Conservation (phyloP, 37 sponge, comb jelly and placozoan species). For the Agelas oroides region DNA sequence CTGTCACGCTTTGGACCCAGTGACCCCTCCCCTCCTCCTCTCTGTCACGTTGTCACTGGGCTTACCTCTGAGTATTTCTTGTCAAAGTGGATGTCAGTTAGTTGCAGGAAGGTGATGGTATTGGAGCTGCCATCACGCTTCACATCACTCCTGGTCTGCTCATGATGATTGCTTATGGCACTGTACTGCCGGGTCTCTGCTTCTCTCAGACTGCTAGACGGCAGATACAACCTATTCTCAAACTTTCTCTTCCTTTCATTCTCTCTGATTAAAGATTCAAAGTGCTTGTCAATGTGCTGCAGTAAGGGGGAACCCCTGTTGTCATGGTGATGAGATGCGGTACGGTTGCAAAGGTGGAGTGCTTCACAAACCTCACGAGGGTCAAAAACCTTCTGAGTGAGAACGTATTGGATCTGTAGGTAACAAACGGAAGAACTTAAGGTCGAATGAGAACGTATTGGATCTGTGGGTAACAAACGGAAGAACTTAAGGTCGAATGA, state of each 20-base stretch:
- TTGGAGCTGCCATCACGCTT: neutral
- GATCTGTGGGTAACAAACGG: no score
- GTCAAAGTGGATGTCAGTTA: slow-evolving; percentile 83
- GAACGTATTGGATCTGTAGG: slow-evolving; percentile 58
- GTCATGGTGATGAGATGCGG: neutral
- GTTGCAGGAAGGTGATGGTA: slow-evolving; percentile 63
- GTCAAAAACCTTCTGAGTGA: slow-evolving; percentile 15
- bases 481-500: no score
- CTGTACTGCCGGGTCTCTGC: neutral
- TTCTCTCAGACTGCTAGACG: neutral
- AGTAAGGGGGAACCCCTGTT: neutral
- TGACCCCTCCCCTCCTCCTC: no score
- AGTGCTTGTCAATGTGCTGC: no score
- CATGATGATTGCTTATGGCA: neutral
- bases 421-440: neutral
- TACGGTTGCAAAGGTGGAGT: slow-evolving; percentile 37
- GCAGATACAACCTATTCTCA: neutral
- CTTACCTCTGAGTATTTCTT: slow-evolving; percentile 48
- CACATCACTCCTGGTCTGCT: neutral
- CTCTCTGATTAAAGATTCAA: no score
- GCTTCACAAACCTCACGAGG: slow-evolving; percentile 29
- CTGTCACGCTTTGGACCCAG: no score
- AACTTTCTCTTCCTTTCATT: neutral
- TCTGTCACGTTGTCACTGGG: no score
- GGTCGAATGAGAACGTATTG: no score